These are phyloP conservation scores for Anoplopoma fimbria DNA, from an alignment of 2,113 vertebrate species.

Conservation along the genomic window DNA sequence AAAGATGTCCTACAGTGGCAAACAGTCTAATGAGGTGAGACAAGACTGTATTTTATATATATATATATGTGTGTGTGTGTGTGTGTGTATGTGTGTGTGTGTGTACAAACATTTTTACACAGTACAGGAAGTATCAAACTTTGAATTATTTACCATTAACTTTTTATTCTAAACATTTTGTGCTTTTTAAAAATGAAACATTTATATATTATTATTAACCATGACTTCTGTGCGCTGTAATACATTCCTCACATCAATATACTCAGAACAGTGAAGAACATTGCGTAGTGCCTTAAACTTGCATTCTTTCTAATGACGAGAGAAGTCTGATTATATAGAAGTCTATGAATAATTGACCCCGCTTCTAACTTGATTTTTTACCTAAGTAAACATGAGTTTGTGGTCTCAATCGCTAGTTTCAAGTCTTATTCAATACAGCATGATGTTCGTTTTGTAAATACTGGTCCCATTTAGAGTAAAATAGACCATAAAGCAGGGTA, in stretches of 20 bases:
- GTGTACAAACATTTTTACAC: background rate
- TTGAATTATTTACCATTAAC: background rate
- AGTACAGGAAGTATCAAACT: background rate
- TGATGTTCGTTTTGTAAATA: background rate
- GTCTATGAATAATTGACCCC: background rate
- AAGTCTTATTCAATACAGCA: background rate
- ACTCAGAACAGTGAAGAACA: no score
- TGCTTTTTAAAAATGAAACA: background rate
- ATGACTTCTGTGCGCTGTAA: background rate
- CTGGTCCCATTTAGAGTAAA: background rate
- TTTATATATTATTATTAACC: background rate
- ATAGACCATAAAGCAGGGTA: background rate
- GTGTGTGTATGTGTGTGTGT: background rate
- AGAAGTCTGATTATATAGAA: background rate
- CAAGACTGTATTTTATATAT: background rate
- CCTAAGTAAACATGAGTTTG: background rate
- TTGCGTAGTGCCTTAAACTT: no score
- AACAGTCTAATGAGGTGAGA: conserved; percentile 96
- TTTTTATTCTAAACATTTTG: no score
- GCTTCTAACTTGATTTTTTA: background rate
- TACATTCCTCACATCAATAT: background rate
- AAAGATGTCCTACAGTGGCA: conserved; percentile 99
- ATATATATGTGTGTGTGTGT: background rate
- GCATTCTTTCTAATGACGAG: no score
- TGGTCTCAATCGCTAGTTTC: background rate